Base-by-base conservation (phyloP, 2,888 invertebrate genomes). In the Tenthredo livida region DNA sequence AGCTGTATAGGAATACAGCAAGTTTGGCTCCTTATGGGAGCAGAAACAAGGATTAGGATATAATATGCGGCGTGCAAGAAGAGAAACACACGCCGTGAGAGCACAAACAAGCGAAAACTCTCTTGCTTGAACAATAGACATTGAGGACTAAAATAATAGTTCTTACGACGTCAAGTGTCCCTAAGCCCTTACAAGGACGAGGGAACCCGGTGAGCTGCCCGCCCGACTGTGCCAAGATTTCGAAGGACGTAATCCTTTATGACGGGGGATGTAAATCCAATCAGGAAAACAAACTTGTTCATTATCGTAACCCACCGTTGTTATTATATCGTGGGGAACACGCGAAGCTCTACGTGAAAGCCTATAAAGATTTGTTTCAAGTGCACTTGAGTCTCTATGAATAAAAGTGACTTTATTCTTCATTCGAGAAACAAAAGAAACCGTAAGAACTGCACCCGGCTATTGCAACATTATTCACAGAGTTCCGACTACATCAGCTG, bases 131-230 rank as follows among this genome's bases (percentile, higher is more conserved):
- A 84, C 84, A 84, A 77, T 77, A 73, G 58, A 58, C 70, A 70
- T 25, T 25, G 73, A 67, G 85, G 84, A 85, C 73, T 86, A 85
- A 70, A 87, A 83, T 54, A 84, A 85, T 85, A 87, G 85, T 82
- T 87, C 80, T 29, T 80, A 77, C 85, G 85, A 70, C 83, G 84
- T 87, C 84, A 75, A 85, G 73, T 85, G 82, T 78, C 84, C 80
- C 85, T 83, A 86, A 85, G 86, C 85, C 82, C 80, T 54, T 65
- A 21, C 72, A 75, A 73, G 86, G 87, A 87, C 86, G 58, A 40
- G 29, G 50, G 47, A 67, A 83, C 50, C 67, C 47, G 65, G 67
- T 37, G 70, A 67, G 67, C 40, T 33, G 25, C 47, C 47, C 67
- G n/a, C 21, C 83, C 83, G 83, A 67, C 70, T 67, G 47, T 83